These are phyloP conservation scores for Pholis gunnellus DNA, from an alignment of 2,113 vertebrate species.

Conservation along the genomic window DNA sequence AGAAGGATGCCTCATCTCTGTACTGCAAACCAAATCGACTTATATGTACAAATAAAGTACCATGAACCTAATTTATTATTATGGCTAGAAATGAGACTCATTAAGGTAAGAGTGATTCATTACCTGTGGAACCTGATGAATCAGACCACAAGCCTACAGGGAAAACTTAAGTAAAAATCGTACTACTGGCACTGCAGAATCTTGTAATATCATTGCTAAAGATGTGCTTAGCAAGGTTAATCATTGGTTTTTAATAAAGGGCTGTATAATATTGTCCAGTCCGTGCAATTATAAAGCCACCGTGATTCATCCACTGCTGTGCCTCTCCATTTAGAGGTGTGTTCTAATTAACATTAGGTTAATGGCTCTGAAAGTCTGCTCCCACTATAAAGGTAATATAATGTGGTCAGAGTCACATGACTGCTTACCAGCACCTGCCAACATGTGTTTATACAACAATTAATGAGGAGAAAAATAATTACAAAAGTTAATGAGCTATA, in stretches of 20 bases:
- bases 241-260: constrained; percentile 15
- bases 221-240: background rate
- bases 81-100: background rate
- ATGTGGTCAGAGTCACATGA: constrained; percentile 19
- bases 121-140: background rate
- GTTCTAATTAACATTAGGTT: constrained; percentile 71
- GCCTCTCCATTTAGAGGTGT: constrained; percentile 52
- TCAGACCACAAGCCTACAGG: background rate
- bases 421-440: constrained; percentile 6
- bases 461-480: constrained; percentile 42
- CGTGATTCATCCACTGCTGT: constrained; percentile 5
- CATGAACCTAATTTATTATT: background rate
- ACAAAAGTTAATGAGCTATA: constrained; percentile 33
- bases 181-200: background rate
- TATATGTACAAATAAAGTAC: background rate
- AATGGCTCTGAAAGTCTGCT: constrained; percentile 59
- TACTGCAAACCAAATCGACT: no score
- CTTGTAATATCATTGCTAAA: background rate
- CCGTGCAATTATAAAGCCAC: constrained; percentile 29
- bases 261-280: background rate
- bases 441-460: constrained; percentile 37
- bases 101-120: background rate
- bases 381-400: background rate
- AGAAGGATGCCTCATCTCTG: no score
- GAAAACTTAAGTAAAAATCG: background rate